Conservation (phyloP, 1,140 invertebrate species). For the Listronotus bonariensis region DNA sequence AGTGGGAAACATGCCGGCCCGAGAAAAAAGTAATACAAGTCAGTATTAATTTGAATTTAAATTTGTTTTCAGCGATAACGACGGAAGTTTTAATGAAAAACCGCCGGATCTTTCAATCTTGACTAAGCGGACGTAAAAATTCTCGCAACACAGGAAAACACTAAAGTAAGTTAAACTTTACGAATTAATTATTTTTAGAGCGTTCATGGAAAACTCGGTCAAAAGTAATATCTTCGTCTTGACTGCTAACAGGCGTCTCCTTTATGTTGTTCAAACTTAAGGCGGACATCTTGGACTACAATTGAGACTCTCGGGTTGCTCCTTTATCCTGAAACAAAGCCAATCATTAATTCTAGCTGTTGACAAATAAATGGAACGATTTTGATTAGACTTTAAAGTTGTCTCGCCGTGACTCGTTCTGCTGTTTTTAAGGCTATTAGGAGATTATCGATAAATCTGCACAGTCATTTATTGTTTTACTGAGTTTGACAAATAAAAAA, state of each 20-base stretch:
- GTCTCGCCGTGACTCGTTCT: neutral
- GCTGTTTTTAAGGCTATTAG: neutral
- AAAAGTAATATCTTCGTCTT: slow-evolving; percentile 28
- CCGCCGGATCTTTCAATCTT: slow-evolving; percentile 37
- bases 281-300: slow-evolving; percentile 33
- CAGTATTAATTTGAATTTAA: slow-evolving; percentile 44
- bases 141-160: slow-evolving; percentile 41
- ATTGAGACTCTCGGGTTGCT: slow-evolving; percentile 20
- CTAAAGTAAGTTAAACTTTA: slow-evolving; percentile 37
- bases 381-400: slow-evolving; percentile 25
- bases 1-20: slow-evolving; percentile 46
- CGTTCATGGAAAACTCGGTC: slow-evolving; percentile 26
- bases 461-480: neutral
- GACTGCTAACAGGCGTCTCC: slow-evolving; percentile 16
- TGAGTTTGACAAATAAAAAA: too few species aligned
- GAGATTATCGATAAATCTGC: too few species aligned
- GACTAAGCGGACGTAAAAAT: slow-evolving; percentile 31
- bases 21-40: slow-evolving; percentile 13
- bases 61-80: slow-evolving; percentile 36
- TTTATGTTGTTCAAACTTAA: slow-evolving; percentile 14
- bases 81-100: slow-evolving; percentile 44
- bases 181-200: slow-evolving; percentile 38
- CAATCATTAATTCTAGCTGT: slow-evolving; percentile 30
- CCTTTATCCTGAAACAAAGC: slow-evolving; percentile 38
- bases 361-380: slow-evolving; percentile 22